These are phyloP conservation scores for Thymelicus acteon DNA, from an alignment of 2,888 invertebrate species.

Conservation along the genomic window DNA sequence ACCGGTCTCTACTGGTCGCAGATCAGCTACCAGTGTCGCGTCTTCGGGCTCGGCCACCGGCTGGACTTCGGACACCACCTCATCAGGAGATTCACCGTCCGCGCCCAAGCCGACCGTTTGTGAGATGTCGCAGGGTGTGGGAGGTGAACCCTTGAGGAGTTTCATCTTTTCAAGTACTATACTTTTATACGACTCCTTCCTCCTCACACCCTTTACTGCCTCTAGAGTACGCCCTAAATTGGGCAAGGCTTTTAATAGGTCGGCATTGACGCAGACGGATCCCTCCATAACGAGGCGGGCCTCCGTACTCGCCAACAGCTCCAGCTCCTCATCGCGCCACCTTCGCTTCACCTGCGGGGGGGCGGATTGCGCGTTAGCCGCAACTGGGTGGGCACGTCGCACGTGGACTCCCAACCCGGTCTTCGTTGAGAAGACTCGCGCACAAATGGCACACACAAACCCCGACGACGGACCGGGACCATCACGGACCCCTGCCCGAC, in stretches of 20 bases:
- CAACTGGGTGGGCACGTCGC: conserved; percentile 39
- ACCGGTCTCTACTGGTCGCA: background rate
- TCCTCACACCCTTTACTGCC: conserved; percentile 40
- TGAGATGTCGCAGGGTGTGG: background rate
- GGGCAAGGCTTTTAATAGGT: conserved; percentile 28
- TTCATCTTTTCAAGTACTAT: conserved; percentile 3
- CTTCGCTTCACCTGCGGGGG: conserved; percentile 41
- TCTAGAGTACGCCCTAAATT: conserved; percentile 39
- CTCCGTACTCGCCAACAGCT: conserved; percentile 40
- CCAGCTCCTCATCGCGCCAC: conserved; percentile 42
- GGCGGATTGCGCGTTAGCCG: conserved; percentile 40
- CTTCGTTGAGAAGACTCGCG: conserved; percentile 32
- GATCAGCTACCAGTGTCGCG: conserved; percentile 21
- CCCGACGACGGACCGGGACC: conserved; percentile 23
- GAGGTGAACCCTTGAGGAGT: conserved; percentile 8
- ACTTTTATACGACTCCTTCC: conserved; percentile 32
- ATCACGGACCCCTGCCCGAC: conserved; percentile 21
- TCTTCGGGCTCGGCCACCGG: background rate
- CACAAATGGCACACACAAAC: conserved; percentile 39
- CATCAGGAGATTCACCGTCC: background rate
- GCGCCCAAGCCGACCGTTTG: background rate
- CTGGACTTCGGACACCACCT: conserved; percentile 4
- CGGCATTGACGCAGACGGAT: conserved; percentile 31
- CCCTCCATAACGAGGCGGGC: conserved; percentile 36
- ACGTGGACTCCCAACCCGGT: conserved; percentile 40